Evolutionary conservation across 2,888 invertebrate genomes (phyloP).

Genomic region (Elysia crispata): DNA sequence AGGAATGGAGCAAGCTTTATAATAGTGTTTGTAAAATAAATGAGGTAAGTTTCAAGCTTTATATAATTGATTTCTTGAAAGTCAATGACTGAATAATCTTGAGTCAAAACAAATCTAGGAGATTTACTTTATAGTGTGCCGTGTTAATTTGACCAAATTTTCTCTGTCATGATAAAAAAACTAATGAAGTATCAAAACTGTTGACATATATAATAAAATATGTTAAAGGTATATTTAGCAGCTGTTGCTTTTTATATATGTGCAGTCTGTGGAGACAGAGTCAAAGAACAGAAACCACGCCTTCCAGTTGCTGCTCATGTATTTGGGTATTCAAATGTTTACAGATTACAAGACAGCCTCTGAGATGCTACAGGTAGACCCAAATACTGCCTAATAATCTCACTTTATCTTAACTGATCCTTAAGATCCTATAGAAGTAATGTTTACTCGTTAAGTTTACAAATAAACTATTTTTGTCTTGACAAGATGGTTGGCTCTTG

Average conservation of each 20-base stretch:
- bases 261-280: neutral
- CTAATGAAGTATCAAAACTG: too few relatives aligned
- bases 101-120: neutral
- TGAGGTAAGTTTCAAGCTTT: conserved; percentile 9
- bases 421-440: neutral
- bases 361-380: conserved; percentile 36
- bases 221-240: neutral
- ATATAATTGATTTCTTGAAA: neutral
- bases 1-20: conserved; percentile 30
- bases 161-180: too few relatives aligned
- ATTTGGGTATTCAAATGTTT: conserved; percentile 37
- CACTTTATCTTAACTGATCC: neutral
- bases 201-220: too few relatives aligned
- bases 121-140: neutral
- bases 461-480: neutral
- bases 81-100: neutral
- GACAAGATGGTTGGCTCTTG: neutral
- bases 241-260: neutral
- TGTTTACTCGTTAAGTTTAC: neutral
- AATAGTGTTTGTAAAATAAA: neutral
- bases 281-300: neutral
- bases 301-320: conserved; percentile 24
- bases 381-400: neutral
- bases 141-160: too few relatives aligned
- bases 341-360: conserved; percentile 32